Evolutionary conservation across 2,113 vertebrate genomes (phyloP).

Genomic region (Elanoides forficatus): DNA sequence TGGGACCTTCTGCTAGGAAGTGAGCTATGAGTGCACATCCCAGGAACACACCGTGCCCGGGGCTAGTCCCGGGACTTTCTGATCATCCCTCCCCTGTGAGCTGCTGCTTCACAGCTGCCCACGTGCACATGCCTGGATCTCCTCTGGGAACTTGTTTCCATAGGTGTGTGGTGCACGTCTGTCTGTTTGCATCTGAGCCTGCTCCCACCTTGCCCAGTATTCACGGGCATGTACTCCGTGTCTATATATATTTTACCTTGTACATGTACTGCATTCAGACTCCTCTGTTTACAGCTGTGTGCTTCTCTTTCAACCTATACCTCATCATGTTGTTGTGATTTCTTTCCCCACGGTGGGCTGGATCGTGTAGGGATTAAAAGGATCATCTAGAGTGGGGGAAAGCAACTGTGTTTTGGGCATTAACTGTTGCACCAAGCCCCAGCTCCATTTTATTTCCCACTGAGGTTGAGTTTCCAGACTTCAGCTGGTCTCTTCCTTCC

Average conservation of each 20-base stretch:
- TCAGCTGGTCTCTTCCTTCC: not conserved
- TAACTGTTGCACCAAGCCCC: not conserved
- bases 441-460: not conserved
- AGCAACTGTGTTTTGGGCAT: not conserved
- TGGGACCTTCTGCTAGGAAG: not conserved
- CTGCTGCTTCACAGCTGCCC: not conserved
- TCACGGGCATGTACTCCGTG: fast-evolving
- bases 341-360: not conserved
- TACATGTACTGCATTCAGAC: not conserved
- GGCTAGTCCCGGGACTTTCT: not conserved
- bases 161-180: not conserved
- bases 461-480: not conserved
- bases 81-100: not conserved
- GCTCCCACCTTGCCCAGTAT: not conserved
- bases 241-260: not conserved
- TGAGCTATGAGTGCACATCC: not conserved
- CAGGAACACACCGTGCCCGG: fast-evolving
- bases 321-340: not conserved
- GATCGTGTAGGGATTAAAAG: not conserved
- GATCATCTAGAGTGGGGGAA: not conserved
- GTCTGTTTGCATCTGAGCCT: not conserved
- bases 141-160: not conserved
- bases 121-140: not conserved
- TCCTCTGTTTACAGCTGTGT: not conserved
- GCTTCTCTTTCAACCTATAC: not conserved